A percentile compares a stretch with the other conserved stretches of the same genome.
Conservation (phyloP, 1,140 invertebrate genomes). For the Campoletis sonorensis region DNA sequence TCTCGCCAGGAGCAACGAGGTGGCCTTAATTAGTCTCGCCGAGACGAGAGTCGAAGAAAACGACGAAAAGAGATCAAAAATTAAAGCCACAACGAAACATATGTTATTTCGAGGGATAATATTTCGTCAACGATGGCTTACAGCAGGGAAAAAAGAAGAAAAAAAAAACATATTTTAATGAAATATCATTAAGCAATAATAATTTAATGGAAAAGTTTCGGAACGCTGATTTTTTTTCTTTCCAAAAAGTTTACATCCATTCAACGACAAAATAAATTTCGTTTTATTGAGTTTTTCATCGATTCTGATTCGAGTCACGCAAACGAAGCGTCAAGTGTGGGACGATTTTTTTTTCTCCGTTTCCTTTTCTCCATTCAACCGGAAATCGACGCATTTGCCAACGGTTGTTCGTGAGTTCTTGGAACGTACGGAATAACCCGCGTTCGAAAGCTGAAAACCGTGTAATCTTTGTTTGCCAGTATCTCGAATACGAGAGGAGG, state of each 20-base stretch:
- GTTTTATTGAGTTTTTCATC: not conserved
- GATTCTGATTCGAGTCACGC: not conserved
- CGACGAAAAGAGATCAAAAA: not conserved
- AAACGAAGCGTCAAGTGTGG: not conserved
- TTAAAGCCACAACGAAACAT: not conserved
- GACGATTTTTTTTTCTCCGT: not conserved
- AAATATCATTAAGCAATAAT: no score
- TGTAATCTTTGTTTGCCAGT: no score
- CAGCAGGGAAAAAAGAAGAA: not conserved
- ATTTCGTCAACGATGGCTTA: slow-evolving; percentile 4
- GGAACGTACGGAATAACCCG: not conserved
- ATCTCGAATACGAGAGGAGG: no score
- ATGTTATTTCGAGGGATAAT: slow-evolving; percentile 10
- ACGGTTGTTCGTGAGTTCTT: not conserved
- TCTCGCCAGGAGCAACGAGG: slow-evolving; percentile 19
- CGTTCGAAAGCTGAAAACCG: not conserved
- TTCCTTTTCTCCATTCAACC: not conserved
- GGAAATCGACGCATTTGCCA: not conserved
- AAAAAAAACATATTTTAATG: not conserved
- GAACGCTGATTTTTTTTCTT: no score
- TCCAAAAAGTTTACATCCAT: no score
- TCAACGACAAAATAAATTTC: no score
- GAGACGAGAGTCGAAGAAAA: slow-evolving; percentile 17
- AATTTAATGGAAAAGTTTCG: no score
- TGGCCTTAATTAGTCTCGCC: slow-evolving; percentile 42